Conservation (phyloP, 2,113 vertebrate species). For the Zosterops borbonicus region DNA sequence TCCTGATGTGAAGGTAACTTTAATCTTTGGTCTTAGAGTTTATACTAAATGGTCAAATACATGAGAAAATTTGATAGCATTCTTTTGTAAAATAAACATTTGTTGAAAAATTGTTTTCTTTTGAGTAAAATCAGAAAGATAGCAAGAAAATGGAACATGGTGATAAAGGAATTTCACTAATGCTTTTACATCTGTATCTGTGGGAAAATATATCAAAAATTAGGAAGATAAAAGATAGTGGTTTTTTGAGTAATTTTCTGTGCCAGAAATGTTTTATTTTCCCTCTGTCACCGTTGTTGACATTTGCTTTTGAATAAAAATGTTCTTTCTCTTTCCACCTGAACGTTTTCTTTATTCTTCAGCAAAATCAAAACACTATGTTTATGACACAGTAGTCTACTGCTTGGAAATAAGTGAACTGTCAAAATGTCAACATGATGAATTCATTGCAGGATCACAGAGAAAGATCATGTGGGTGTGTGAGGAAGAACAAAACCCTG, state of each 20-base stretch:
- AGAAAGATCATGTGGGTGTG: not conserved
- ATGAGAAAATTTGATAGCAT: not conserved
- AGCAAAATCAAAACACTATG: not conserved
- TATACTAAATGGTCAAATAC: not conserved
- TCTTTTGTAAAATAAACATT: not conserved
- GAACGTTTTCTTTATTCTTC: not conserved
- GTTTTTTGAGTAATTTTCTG: not conserved
- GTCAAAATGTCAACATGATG: constrained; percentile 22
- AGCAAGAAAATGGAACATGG: not conserved
- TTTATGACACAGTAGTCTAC: not conserved
- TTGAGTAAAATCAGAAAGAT: not conserved
- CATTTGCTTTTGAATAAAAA: not conserved
- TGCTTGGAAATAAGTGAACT: constrained; percentile 3
- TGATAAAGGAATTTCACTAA: not conserved
- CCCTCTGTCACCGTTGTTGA: not conserved
- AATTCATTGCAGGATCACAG: not conserved
- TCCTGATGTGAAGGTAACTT: not conserved
- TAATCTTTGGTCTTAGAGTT: not conserved
- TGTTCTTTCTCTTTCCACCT: not conserved
- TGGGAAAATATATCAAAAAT: not conserved
- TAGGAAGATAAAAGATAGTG: not conserved
- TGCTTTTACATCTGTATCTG: not conserved
- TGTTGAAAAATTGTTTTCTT: not conserved
- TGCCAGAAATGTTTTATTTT: not conserved
- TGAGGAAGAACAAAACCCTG: constrained; percentile 1